These are phyloP conservation scores for Melanargia galathea DNA, from an alignment of 2,888 invertebrate species.

Conservation along the genomic window DNA sequence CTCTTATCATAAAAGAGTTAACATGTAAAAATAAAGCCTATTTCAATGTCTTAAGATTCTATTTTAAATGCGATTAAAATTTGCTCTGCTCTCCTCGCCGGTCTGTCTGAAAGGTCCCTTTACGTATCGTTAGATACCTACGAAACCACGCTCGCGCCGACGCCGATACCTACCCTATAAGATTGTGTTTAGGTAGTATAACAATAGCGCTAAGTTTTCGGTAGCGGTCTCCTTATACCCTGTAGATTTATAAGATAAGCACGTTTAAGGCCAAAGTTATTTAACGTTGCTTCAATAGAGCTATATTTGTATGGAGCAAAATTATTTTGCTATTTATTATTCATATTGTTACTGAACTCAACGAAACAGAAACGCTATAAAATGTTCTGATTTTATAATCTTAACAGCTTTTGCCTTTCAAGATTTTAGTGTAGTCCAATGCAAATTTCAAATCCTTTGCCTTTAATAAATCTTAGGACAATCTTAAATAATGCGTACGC, in stretches of 20 bases:
- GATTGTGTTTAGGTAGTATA: no score
- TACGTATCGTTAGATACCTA: no score
- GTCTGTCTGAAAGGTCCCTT: no score
- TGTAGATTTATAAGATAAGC: not conserved
- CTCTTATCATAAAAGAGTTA: no score
- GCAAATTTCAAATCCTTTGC: conserved; percentile 17
- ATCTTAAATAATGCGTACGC: conserved; percentile 38
- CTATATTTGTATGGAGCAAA: not conserved
- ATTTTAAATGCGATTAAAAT: no score
- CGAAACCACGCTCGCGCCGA: no score
- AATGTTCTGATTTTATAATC: conserved; percentile 5
- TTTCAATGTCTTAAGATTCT: no score
- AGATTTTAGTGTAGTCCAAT: conserved; percentile 16
- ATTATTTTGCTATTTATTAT: not conserved
- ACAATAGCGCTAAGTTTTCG: no score
- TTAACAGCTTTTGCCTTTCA: conserved; percentile 13
- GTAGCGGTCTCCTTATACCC: no score
- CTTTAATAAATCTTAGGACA: conserved; percentile 27
- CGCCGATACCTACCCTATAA: no score
- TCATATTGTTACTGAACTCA: not conserved
- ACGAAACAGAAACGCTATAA: conserved; percentile 7
- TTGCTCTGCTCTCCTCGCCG: no score
- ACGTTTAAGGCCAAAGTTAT: not conserved
- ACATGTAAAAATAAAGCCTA: no score
- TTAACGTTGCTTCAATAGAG: not conserved